phyloP scores from a whole-genome alignment of 2,113 vertebrate species.

The Elephas maximus region DNA sequence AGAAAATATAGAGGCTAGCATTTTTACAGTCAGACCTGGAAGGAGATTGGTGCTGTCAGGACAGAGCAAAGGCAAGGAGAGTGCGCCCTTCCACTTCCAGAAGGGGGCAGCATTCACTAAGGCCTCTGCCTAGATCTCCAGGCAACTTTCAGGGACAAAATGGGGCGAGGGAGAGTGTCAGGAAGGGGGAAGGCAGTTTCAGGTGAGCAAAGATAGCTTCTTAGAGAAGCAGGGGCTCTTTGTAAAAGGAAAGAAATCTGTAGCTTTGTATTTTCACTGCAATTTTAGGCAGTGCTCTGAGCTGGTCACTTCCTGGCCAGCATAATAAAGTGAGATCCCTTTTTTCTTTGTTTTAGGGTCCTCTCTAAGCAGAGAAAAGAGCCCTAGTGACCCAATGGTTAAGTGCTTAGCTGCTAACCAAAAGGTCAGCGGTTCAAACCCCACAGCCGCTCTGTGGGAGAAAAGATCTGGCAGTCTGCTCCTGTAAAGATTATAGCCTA shows the following conservation, averaged over 20 bases:
- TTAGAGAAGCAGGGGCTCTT: background rate
- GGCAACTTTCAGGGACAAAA: background rate
- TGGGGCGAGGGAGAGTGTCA: rapidly evolving
- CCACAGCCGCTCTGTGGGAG: background rate
- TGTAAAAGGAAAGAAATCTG: background rate
- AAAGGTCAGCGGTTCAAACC: background rate
- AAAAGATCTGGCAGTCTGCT: background rate
- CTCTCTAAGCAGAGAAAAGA: background rate
- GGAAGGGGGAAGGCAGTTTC: background rate
- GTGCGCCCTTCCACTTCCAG: background rate
- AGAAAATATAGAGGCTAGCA: background rate
- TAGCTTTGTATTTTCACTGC: background rate
- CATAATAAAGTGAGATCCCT: no score
- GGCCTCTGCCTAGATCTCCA: background rate
- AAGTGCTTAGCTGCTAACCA: background rate
- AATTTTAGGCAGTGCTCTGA: background rate
- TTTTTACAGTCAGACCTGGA: background rate
- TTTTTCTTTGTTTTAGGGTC: background rate
- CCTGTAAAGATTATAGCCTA: background rate
- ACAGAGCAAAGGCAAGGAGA: background rate
- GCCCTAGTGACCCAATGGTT: background rate
- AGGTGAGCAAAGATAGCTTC: background rate
- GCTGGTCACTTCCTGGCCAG: background rate
- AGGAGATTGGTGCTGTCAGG: background rate
- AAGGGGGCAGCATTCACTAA: constrained; percentile 43